phyloP scores from a whole-genome alignment of 2,797 vertebrate genomes.

The Sebastes ruberrimus region DNA sequence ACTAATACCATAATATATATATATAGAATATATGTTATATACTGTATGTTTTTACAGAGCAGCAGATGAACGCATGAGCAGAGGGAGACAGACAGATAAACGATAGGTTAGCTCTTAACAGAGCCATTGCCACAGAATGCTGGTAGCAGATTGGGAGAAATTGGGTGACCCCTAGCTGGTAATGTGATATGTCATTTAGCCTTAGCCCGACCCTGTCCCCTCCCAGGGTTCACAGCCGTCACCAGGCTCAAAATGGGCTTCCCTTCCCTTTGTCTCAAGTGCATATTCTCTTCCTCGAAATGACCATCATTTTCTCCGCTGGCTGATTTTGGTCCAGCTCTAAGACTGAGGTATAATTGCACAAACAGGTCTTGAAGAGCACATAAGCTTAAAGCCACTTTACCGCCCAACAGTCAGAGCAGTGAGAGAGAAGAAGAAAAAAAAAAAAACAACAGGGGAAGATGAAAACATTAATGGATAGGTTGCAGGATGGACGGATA shows the following conservation, averaged over 20 bases:
- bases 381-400: constrained; percentile 83
- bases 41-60: neutral
- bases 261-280: constrained; percentile 83
- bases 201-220: constrained; percentile 71
- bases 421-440: constrained; percentile 55
- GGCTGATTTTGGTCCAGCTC: constrained; percentile 73
- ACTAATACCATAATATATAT: neutral
- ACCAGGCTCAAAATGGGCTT: constrained; percentile 75
- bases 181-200: constrained; percentile 81
- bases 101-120: constrained; percentile 52
- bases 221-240: constrained; percentile 60
- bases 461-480: constrained; percentile 88
- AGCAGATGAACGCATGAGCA: neutral
- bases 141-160: constrained; percentile 63
- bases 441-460: constrained; percentile 74
- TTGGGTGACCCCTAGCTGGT: constrained; percentile 73
- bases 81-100: constrained; percentile 40
- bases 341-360: constrained; percentile 82
- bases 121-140: constrained; percentile 54
- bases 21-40: neutral
- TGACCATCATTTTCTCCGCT: constrained; percentile 79
- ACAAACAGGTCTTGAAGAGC: constrained; percentile 80
- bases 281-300: constrained; percentile 82
- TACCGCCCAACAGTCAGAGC: constrained; percentile 73
- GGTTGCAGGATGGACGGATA: constrained; percentile 87